These are phyloP conservation scores for Equus quagga DNA, from an alignment of 2,113 vertebrate species.

Conservation along the genomic window DNA sequence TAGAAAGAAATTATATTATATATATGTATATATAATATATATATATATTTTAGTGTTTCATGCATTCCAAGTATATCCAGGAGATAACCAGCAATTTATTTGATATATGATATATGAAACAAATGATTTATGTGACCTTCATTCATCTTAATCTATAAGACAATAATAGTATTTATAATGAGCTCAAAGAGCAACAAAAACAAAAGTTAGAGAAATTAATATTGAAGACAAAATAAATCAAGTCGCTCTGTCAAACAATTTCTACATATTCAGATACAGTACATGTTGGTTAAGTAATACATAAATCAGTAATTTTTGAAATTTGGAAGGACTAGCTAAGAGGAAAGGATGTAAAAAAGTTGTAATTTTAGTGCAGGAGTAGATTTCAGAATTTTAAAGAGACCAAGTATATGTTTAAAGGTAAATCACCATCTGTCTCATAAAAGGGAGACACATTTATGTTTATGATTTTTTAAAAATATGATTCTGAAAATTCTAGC, in stretches of 20 bases:
- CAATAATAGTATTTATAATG: neutral
- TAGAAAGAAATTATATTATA: neutral
- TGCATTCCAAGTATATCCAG: neutral
- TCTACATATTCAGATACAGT: neutral
- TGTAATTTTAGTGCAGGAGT: neutral
- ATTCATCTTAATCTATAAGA: neutral
- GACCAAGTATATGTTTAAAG: neutral
- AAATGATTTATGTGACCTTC: neutral
- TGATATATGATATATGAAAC: neutral
- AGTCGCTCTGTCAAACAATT: neutral
- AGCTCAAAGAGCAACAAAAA: neutral
- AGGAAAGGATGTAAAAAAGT: neutral
- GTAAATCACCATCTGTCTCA: neutral
- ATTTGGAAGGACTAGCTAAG: neutral
- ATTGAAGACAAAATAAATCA: neutral
- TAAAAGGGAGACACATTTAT: neutral
- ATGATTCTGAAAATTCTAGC: neutral
- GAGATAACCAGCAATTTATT: neutral
- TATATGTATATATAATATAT: too few relatives aligned
- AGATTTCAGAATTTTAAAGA: conserved; percentile 19
- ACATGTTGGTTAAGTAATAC: neutral
- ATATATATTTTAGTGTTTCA: neutral
- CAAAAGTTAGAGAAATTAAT: neutral
- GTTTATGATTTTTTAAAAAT: neutral
- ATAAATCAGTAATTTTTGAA: neutral